phyloP scores from a whole-genome alignment of 2,888 invertebrate genomes.

The Hipparchia sbordonii region DNA sequence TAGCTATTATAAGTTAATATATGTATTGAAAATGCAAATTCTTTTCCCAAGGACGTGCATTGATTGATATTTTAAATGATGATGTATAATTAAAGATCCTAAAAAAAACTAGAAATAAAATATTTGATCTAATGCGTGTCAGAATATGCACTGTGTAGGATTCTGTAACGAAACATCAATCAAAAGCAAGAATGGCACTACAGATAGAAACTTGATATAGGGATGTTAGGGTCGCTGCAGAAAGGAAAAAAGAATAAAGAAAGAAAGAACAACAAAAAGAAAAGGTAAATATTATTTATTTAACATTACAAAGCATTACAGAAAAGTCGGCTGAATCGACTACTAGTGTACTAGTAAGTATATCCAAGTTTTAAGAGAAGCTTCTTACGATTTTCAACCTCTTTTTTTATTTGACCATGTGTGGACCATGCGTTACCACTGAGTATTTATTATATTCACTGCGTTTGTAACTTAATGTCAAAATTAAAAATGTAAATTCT shows the following conservation, averaged over 20 bases:
- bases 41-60: slow-evolving; percentile 11
- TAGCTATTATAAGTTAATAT: slow-evolving; percentile 19
- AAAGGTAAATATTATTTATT: too few species aligned
- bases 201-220: too few species aligned
- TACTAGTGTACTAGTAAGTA: too few species aligned
- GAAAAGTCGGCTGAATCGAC: too few species aligned
- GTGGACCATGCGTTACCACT: too few species aligned
- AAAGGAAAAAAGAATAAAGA: too few species aligned
- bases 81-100: not conserved
- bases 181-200: not conserved
- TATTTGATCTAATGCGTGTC: not conserved
- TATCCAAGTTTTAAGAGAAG: too few species aligned
- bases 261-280: too few species aligned
- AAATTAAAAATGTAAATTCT: slow-evolving; percentile 11
- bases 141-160: not conserved
- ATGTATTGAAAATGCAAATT: slow-evolving; percentile 28
- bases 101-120: slow-evolving; percentile 12
- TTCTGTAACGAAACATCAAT: not conserved
- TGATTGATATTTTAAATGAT: slow-evolving; percentile 22
- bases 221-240: too few species aligned
- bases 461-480: not conserved
- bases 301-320: too few species aligned
- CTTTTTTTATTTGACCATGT: too few species aligned
- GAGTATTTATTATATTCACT: not conserved
- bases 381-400: too few species aligned